Conservation (phyloP, 2,797 vertebrate species). For the Scomberomorus guttatus region DNA sequence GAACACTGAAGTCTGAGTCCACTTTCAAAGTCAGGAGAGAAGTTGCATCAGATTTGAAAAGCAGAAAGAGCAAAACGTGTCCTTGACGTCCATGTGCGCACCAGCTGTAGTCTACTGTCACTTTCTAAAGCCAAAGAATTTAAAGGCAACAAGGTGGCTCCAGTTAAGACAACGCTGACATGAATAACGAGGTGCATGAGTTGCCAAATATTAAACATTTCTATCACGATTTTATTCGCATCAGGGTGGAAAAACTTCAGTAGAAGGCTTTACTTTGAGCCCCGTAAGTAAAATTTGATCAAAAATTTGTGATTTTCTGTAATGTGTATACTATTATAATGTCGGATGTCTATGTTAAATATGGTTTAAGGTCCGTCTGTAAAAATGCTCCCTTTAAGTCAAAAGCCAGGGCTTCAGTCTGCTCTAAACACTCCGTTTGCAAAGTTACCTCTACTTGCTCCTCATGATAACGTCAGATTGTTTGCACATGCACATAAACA, state of each 20-base stretch:
- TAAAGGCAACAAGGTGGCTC: neutral
- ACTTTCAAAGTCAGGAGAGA: constrained; percentile 50
- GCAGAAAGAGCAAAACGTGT: constrained; percentile 3
- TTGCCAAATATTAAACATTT: neutral
- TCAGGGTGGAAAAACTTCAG: neutral
- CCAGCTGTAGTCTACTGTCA: constrained; percentile 30
- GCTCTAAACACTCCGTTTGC: too few species aligned
- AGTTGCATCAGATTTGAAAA: constrained; percentile 74
- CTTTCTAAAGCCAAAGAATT: neutral
- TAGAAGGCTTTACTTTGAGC: neutral
- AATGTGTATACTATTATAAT: neutral
- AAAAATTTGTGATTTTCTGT: too few species aligned
- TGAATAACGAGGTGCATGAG: neutral
- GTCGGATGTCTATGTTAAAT: too few species aligned
- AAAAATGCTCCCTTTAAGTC: too few species aligned
- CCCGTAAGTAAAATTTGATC: neutral
- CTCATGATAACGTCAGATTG: too few species aligned
- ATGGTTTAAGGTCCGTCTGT: too few species aligned
- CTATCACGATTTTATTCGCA: neutral
- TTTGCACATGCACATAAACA: too few species aligned
- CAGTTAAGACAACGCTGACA: neutral
- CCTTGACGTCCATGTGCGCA: constrained; percentile 39
- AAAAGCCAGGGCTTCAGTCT: too few species aligned
- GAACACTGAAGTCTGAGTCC: constrained; percentile 22
- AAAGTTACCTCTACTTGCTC: too few species aligned